A percentile compares a stretch with the other conserved stretches of the same genome.
These are phyloP conservation scores for Indicator indicator DNA, from an alignment of 2,113 vertebrate species.

Conservation along the genomic window DNA sequence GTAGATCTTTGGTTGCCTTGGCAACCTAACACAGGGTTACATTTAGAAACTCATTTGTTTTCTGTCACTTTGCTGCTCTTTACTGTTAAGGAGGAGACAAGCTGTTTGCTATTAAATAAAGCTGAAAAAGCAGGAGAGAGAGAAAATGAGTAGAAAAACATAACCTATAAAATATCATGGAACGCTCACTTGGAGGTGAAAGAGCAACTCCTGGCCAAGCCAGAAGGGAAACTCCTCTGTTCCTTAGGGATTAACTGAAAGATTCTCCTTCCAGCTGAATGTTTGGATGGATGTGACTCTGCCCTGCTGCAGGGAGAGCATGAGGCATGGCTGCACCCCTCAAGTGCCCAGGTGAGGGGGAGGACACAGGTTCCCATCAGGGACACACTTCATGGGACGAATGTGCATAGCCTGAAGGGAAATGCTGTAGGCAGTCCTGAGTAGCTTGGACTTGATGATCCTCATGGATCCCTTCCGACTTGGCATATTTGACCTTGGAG, in stretches of 20 bases:
- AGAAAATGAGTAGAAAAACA: not conserved
- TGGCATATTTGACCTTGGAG: no score
- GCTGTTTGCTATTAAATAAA: constrained; percentile 73
- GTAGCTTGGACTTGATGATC: no score
- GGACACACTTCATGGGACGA: accelerated
- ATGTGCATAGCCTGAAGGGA: not conserved
- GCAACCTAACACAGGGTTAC: constrained; percentile 64
- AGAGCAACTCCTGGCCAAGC: no score
- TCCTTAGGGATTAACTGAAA: not conserved
- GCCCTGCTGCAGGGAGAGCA: not conserved
- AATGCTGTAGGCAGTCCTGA: accelerated
- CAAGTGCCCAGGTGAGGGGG: not conserved
- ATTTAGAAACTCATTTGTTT: constrained; percentile 78
- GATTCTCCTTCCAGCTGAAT: not conserved
- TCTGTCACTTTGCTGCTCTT: constrained; percentile 71
- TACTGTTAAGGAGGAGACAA: constrained; percentile 59
- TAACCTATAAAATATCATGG: not conserved
- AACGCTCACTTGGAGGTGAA: not conserved
- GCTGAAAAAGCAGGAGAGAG: constrained; percentile 22
- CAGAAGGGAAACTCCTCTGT: not conserved
- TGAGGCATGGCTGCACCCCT: accelerated
- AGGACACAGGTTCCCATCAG: no score
- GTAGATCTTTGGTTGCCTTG: constrained; percentile 64
- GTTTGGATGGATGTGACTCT: not conserved
- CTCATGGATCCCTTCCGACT: no score